Evolutionary conservation across 2,888 invertebrate species (phyloP).

Genomic region (Serripes groenlandicus): DNA sequence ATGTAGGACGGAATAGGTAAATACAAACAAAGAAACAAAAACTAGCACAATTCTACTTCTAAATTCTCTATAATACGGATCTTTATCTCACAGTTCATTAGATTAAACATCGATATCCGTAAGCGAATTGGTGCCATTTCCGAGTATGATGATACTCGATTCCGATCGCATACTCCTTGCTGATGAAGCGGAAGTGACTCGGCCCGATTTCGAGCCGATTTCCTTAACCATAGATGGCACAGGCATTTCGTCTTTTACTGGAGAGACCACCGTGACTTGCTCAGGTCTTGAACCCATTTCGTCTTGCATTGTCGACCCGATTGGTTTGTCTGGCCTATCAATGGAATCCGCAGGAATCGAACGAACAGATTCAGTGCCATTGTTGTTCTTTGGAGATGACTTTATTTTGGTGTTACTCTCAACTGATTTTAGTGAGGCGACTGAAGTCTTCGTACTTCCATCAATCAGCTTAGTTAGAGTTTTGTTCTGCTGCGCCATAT

Average conservation of each 20-base stretch:
- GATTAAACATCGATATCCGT: constrained; percentile 17
- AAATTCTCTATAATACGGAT: too few relatives aligned
- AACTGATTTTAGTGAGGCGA: background rate
- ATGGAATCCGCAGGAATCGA: too few relatives aligned
- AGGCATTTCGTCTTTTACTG: background rate
- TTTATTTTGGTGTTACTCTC: background rate
- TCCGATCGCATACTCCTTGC: background rate
- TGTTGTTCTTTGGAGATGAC: background rate
- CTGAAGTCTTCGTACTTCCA: background rate
- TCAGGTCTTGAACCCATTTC: too few relatives aligned
- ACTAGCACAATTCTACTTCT: too few relatives aligned
- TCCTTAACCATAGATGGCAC: background rate
- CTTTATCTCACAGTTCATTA: too few relatives aligned
- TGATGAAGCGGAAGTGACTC: constrained; percentile 5
- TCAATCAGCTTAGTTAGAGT: background rate
- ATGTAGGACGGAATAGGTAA: too few relatives aligned
- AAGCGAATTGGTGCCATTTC: background rate
- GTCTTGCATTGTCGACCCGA: too few relatives aligned
- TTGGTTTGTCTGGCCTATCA: too few relatives aligned
- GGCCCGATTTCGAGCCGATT: background rate
- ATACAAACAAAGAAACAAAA: too few relatives aligned
- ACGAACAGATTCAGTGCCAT: too few relatives aligned
- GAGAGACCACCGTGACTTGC: background rate
- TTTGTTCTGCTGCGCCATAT: background rate
- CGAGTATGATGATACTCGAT: background rate